Evolutionary conservation across 2,888 invertebrate species (phyloP).

Genomic region (Rambutsinella grinnellia): DNA sequence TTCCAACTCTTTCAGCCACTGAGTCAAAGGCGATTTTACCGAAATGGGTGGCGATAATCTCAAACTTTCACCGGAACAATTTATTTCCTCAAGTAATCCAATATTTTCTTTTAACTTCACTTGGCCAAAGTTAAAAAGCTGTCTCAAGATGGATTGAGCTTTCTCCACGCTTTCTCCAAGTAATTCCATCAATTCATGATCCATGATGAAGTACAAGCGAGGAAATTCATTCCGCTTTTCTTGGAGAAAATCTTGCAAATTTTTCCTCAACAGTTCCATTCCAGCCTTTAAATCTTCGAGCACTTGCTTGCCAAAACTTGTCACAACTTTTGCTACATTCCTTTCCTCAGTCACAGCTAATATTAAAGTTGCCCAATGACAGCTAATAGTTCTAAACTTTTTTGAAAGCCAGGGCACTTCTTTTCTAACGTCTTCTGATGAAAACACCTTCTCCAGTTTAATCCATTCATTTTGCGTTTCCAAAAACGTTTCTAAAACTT

Average conservation of each 20-base stretch:
- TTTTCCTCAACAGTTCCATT: neutral
- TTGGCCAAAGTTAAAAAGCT: neutral
- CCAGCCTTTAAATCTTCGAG: neutral
- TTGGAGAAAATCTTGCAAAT: neutral
- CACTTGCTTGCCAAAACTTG: conserved; percentile 4
- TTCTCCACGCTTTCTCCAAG: too few species aligned
- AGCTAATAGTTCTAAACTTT: neutral
- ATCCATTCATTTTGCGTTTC: conserved; percentile 10
- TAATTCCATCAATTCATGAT: neutral
- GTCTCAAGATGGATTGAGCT: too few species aligned
- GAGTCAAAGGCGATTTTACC: neutral
- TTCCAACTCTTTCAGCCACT: neutral
- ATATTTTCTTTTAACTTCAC: neutral
- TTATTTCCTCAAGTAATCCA: neutral
- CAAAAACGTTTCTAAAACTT: neutral
- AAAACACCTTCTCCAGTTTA: conserved; percentile 9
- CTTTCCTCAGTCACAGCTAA: conserved; percentile 10
- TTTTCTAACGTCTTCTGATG: conserved; percentile 3
- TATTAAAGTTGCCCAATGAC: conserved; percentile 21
- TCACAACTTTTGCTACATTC: conserved; percentile 7
- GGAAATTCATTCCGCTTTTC: conserved; percentile 12
- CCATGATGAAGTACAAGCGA: conserved; percentile 4
- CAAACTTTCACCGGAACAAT: neutral
- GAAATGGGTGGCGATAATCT: neutral
- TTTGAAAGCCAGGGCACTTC: conserved; percentile 5